Conservation (phyloP, 92 coral and sea anemone genomes). For the Bergia puertoricense region DNA sequence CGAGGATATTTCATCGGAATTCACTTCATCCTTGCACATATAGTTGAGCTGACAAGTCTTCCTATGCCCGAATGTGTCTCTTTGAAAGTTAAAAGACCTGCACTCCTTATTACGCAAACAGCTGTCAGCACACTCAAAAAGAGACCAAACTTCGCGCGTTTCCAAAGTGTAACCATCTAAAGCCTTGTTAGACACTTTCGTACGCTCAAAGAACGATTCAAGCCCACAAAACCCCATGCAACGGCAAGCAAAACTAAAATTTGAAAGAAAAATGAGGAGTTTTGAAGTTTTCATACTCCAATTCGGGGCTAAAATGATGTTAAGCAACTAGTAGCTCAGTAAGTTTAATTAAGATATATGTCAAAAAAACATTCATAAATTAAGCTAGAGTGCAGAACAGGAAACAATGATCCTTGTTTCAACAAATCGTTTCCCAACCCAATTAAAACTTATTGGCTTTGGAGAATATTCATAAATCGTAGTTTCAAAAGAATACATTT, state of each 20-base stretch:
- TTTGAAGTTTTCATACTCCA: neutral
- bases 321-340: neutral
- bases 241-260: neutral
- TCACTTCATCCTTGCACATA: neutral
- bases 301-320: neutral
- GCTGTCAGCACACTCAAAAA: conserved; percentile 49
- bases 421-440: neutral
- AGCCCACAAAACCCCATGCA: neutral
- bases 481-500: no score
- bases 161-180: neutral
- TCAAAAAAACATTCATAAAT: neutral
- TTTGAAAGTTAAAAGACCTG: conserved; percentile 43
- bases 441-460: neutral
- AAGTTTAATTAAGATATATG: neutral
- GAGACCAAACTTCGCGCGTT: conserved; percentile 9
- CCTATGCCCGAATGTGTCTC: neutral
- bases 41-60: conserved; percentile 36
- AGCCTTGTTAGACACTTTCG: neutral
- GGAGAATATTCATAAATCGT: neutral
- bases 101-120: conserved; percentile 55
- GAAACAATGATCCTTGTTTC: neutral
- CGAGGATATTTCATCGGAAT: neutral
- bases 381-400: neutral
- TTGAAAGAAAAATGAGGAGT: neutral
- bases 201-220: neutral